Percentiles rank a stretch among this genome's conserved stretches.
Evolutionary conservation across 2,888 invertebrate species (phyloP).

Genomic region (Dryobota labecula): DNA sequence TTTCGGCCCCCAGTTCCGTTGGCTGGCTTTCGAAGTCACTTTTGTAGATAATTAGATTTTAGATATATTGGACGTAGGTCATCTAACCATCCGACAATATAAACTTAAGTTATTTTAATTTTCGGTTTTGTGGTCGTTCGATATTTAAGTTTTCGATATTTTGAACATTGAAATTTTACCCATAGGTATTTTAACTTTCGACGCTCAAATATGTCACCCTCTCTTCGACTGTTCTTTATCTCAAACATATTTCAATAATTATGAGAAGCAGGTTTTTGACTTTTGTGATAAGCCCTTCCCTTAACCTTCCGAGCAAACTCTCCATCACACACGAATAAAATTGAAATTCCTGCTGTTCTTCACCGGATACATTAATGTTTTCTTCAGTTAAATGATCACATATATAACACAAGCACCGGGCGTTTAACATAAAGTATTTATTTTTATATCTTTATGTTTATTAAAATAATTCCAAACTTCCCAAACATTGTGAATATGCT

Average conservation of each 20-base stretch:
- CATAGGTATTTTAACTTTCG: too few relatives aligned
- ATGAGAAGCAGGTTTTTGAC: not conserved
- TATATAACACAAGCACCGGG: not conserved
- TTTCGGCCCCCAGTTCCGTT: too few relatives aligned
- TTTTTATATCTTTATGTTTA: conserved; percentile 18
- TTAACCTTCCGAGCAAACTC: not conserved
- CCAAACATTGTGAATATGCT: conserved; percentile 2
- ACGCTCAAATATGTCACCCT: too few relatives aligned
- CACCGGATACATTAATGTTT: conserved; percentile 7
- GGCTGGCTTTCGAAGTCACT: too few relatives aligned
- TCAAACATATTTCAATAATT: not conserved
- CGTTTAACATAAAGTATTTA: conserved; percentile 24
- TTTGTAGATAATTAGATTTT: too few relatives aligned
- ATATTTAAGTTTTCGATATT: too few relatives aligned
- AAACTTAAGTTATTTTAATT: too few relatives aligned
- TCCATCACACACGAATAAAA: not conserved
- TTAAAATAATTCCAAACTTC: conserved; percentile 23
- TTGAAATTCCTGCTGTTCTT: not conserved
- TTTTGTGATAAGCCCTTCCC: not conserved
- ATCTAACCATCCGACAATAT: too few relatives aligned
- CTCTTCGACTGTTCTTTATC: not conserved
- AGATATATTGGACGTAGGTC: too few relatives aligned
- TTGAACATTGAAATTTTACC: too few relatives aligned
- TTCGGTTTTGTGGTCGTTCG: too few relatives aligned
- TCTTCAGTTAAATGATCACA: conserved; percentile 9